Conservation (phyloP, 2,797 vertebrate genomes). For the Neosalanx taihuensis region DNA sequence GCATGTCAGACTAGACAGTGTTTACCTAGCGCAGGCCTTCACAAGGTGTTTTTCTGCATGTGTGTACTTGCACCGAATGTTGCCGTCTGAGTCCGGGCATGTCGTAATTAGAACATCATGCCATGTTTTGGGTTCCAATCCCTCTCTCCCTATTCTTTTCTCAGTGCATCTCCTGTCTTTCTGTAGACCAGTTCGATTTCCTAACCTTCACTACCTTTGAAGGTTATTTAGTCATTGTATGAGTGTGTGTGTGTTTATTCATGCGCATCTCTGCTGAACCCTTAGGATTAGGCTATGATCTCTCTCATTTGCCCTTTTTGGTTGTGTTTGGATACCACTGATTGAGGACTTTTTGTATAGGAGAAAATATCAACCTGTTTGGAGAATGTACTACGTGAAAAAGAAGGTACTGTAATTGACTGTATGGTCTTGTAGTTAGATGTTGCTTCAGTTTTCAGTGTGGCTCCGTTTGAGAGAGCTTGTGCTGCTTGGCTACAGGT, state of each 20-base stretch:
- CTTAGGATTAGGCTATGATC: slow-evolving; percentile 47
- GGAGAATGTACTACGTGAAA: slow-evolving; percentile 75
- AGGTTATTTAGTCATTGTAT: slow-evolving; percentile 32
- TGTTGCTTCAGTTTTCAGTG: background rate
- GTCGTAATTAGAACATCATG: slow-evolving; percentile 76
- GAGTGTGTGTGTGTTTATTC: slow-evolving; percentile 32
- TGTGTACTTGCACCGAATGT: slow-evolving; percentile 71
- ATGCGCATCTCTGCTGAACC: slow-evolving; percentile 49
- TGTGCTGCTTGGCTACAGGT: background rate
- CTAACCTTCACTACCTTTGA: slow-evolving; percentile 53
- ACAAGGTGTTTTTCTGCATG: slow-evolving; percentile 70
- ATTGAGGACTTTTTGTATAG: slow-evolving; percentile 54
- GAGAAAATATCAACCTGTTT: slow-evolving; percentile 30
- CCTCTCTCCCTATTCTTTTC: slow-evolving; percentile 46
- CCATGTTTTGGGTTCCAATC: slow-evolving; percentile 69
- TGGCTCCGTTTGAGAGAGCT: background rate
- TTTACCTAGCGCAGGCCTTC: slow-evolving; percentile 69
- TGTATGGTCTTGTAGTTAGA: slow-evolving; percentile 50
- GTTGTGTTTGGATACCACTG: slow-evolving; percentile 54
- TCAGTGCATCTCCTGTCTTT: slow-evolving; percentile 10
- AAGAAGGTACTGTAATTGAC: slow-evolving; percentile 72
- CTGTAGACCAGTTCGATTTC: slow-evolving; percentile 50
- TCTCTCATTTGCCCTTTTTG: slow-evolving; percentile 37
- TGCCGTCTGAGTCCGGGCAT: slow-evolving; percentile 74
- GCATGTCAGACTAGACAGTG: slow-evolving; percentile 61